phyloP scores from a whole-genome alignment of 2,113 vertebrate species.

The Phalacrocorax aristotelis region DNA sequence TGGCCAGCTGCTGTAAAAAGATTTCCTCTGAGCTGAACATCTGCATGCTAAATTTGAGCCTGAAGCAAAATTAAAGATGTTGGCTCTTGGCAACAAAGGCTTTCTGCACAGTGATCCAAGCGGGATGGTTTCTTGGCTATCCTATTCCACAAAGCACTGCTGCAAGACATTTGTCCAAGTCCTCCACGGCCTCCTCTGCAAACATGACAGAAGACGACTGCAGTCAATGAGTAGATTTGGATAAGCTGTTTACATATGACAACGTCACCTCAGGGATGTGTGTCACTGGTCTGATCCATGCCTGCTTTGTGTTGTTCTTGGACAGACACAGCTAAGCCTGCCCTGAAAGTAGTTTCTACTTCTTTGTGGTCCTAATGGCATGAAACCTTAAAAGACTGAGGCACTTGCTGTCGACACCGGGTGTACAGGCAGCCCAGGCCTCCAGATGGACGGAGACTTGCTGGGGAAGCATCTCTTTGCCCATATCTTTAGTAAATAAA shows the following conservation, averaged over 20 bases:
- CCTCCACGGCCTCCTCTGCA: background rate
- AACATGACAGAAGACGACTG: background rate
- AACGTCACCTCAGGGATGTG: background rate
- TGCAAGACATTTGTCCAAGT: background rate
- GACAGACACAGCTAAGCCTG: background rate
- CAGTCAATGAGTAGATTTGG: background rate
- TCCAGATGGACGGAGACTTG: background rate
- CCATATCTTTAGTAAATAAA: slow-evolving; percentile 1
- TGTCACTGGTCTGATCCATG: background rate
- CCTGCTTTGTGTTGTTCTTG: slow-evolving; percentile 18
- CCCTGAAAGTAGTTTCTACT: background rate
- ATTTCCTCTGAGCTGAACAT: slow-evolving; percentile 1
- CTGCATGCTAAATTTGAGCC: background rate
- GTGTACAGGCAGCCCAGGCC: background rate
- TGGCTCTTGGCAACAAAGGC: background rate
- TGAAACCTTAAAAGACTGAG: background rate
- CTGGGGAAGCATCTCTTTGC: background rate
- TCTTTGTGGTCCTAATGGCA: background rate
- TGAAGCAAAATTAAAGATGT: slow-evolving; percentile 30
- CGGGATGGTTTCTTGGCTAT: background rate
- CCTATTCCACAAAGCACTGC: background rate
- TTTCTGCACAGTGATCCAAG: slow-evolving; percentile 7
- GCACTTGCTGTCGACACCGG: background rate
- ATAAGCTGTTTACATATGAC: background rate
- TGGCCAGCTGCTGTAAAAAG: slow-evolving; percentile 36